Evolutionary conservation across 2,113 vertebrate genomes (phyloP).

Genomic region (Lasiurus cinereus): DNA sequence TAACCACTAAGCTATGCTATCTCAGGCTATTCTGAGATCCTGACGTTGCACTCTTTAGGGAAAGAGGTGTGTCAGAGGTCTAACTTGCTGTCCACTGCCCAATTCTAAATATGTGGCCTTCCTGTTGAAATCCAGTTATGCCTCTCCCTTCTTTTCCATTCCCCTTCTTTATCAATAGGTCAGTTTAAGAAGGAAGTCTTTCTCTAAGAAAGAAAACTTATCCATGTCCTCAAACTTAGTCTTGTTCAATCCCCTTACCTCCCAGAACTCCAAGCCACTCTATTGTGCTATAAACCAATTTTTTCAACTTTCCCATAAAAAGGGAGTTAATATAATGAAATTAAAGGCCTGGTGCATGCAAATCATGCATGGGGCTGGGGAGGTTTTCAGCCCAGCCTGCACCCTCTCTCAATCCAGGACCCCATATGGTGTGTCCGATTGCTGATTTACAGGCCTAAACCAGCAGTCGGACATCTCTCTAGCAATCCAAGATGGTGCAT

Average conservation of each 20-base stretch:
- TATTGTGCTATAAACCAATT: background rate
- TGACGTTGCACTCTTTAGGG: slow-evolving; percentile 64
- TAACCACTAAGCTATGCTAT: slow-evolving; percentile 42
- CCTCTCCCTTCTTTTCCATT: background rate
- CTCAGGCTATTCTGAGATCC: slow-evolving; percentile 62
- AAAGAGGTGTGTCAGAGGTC: slow-evolving; percentile 6
- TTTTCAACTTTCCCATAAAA: slow-evolving; percentile 4
- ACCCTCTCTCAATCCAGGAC: too few relatives aligned
- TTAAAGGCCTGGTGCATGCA: too few relatives aligned
- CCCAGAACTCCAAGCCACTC: background rate
- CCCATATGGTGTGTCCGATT: too few relatives aligned
- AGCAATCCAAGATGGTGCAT: too few relatives aligned
- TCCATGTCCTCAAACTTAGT: background rate
- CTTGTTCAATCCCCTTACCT: background rate
- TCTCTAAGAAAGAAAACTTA: slow-evolving; percentile 33
- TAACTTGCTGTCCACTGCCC: slow-evolving; percentile 10
- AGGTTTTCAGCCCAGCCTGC: too few relatives aligned
- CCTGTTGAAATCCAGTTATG: background rate
- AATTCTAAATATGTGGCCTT: background rate
- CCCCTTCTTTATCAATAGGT: background rate
- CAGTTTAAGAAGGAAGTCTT: background rate
- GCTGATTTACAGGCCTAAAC: too few relatives aligned
- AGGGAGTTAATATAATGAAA: background rate
- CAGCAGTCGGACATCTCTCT: too few relatives aligned
- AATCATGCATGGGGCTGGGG: too few relatives aligned